Percentiles rank a stretch among this genome's conserved stretches.
These are phyloP conservation scores for Ptychochromis oligacanthus DNA, from an alignment of 2,113 vertebrate genomes.

Conservation along the genomic window DNA sequence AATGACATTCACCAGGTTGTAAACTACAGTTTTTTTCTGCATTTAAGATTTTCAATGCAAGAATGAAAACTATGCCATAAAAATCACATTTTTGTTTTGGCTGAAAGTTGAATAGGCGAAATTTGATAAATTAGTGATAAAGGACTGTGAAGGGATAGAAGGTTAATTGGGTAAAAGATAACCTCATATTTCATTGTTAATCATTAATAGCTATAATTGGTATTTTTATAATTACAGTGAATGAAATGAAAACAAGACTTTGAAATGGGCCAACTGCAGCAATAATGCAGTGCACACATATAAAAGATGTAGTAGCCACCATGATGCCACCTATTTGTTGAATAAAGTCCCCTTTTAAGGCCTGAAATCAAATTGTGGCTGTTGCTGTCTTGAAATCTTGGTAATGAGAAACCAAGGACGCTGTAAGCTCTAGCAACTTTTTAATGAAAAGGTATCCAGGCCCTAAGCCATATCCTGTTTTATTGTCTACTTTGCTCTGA, in stretches of 20 bases:
- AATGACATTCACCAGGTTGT: slow-evolving; percentile 81
- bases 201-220: neutral
- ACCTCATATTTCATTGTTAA: neutral
- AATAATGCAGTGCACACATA: neutral
- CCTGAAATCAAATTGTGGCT: neutral
- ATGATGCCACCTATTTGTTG: neutral
- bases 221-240: neutral
- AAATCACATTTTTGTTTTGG: neutral
- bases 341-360: neutral
- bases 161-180: neutral
- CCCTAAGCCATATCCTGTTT: no score
- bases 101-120: neutral
- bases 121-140: neutral
- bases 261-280: neutral
- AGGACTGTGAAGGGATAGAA: neutral
- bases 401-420: no score
- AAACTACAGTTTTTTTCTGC: neutral
- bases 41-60: neutral
- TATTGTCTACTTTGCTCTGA: no score
- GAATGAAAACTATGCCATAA: neutral
- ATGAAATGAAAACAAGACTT: neutral
- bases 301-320: neutral
- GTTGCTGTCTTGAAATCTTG: no score
- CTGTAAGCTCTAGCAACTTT: no score
- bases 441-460: no score